These are phyloP conservation scores for Spizella passerina DNA, from an alignment of 2,797 vertebrate species.

Conservation along the genomic window DNA sequence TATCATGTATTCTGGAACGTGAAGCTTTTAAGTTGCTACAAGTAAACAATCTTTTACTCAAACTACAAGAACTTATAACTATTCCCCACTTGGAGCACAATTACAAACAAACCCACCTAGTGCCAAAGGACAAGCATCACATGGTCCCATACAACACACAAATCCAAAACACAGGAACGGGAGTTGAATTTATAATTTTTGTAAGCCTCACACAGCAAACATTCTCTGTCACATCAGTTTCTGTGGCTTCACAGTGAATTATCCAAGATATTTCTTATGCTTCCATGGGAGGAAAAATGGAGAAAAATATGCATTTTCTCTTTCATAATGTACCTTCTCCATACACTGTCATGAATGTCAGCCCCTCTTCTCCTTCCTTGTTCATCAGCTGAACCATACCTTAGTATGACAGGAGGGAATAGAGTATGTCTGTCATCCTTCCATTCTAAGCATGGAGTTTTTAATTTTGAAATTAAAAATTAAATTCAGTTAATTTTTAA, in stretches of 20 bases:
- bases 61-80: background rate
- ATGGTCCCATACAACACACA: background rate
- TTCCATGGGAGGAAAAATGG: background rate
- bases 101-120: background rate
- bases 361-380: background rate
- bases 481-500: too few relatives aligned
- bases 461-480: background rate
- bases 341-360: background rate
- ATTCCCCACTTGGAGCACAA: background rate
- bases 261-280: background rate
- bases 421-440: background rate
- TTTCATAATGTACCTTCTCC: background rate
- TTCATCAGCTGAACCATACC: background rate
- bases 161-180: background rate
- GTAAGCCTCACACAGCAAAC: background rate
- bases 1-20: background rate
- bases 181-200: background rate
- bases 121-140: background rate
- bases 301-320: background rate
- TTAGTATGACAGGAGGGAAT: background rate
- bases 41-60: background rate
- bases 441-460: background rate
- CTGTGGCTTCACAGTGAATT: background rate
- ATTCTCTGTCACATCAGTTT: background rate
- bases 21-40: background rate